These are phyloP conservation scores for Brachyalestes nurse DNA, from an alignment of 2,797 vertebrate species.

Conservation along the genomic window DNA sequence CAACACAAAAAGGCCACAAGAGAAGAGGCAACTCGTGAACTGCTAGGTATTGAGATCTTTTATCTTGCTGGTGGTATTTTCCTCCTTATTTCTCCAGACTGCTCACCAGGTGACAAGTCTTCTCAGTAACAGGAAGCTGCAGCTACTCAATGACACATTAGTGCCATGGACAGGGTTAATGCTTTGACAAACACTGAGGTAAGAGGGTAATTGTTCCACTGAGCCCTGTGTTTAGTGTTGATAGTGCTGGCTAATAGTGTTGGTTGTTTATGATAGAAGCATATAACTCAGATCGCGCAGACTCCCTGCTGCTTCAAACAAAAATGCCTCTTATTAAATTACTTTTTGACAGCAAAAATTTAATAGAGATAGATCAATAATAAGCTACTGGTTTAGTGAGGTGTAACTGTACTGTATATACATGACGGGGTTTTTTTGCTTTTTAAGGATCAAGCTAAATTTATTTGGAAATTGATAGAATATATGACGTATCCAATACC, in stretches of 20 bases:
- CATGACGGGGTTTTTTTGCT: not conserved
- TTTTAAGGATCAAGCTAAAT: not conserved
- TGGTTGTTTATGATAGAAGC: slow-evolving; percentile 41
- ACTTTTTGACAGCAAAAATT: slow-evolving; percentile 20
- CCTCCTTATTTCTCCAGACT: slow-evolving; percentile 5
- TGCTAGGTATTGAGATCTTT: not conserved
- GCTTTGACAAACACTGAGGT: slow-evolving; percentile 51
- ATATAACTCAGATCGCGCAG: slow-evolving; percentile 10
- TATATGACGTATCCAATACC: no score
- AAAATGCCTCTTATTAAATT: slow-evolving; percentile 36
- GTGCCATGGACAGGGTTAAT: slow-evolving; percentile 50
- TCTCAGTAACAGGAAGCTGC: slow-evolving; percentile 56
- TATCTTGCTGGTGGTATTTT: slow-evolving; percentile 12
- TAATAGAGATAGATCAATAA: not conserved
- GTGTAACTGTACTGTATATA: not conserved
- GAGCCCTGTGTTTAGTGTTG: slow-evolving; percentile 31
- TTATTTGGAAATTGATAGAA: not conserved
- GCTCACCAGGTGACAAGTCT: slow-evolving; percentile 36
- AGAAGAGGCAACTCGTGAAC: not conserved
- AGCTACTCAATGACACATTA: slow-evolving; percentile 54
- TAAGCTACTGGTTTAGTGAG: not conserved
- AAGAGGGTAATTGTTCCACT: slow-evolving; percentile 49
- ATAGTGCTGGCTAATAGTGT: slow-evolving; percentile 17
- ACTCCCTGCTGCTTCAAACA: slow-evolving; percentile 30
- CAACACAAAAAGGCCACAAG: not conserved